Conservation (phyloP, 2,113 vertebrate species). For the Dolichotis patagonum region DNA sequence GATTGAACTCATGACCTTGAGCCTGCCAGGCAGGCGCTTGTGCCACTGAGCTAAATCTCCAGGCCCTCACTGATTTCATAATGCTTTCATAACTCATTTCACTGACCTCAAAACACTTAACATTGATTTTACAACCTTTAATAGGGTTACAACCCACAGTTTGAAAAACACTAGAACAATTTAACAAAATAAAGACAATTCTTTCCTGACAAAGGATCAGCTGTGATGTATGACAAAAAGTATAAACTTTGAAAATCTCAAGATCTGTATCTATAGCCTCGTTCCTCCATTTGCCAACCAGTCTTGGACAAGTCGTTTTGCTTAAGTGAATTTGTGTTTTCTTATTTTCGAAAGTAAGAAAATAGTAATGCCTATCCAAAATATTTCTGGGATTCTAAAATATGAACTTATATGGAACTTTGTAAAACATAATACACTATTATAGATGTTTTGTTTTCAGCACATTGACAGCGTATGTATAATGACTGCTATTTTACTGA, state of each 20-base stretch:
- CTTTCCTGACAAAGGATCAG: slow-evolving; percentile 25
- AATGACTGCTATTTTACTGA: slow-evolving; percentile 82
- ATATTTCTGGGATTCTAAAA: background rate
- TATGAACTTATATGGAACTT: slow-evolving; percentile 11
- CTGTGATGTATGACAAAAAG: background rate
- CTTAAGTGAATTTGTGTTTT: slow-evolving; percentile 33
- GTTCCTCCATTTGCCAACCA: slow-evolving; percentile 30
- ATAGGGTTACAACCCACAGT: background rate
- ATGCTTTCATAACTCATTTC: slow-evolving; percentile 39
- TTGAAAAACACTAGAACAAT: slow-evolving; percentile 57
- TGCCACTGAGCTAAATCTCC: too few relatives aligned
- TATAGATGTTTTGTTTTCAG: background rate
- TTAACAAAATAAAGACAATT: slow-evolving; percentile 32
- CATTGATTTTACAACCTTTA: slow-evolving; percentile 33
- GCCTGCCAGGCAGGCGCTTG: too few relatives aligned
- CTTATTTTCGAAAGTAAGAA: background rate
- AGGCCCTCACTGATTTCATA: slow-evolving; percentile 16
- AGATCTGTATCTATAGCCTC: background rate
- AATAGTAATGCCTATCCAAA: background rate
- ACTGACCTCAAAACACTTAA: slow-evolving; percentile 17
- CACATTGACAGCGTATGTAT: background rate
- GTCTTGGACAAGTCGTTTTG: background rate
- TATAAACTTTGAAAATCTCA: background rate
- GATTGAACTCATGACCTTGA: too few relatives aligned
- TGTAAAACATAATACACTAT: background rate